Evolutionary conservation across 2,797 vertebrate genomes (phyloP), one percentile per base, ranked within the genome.

Genomic region (Danio choprae): DNA sequence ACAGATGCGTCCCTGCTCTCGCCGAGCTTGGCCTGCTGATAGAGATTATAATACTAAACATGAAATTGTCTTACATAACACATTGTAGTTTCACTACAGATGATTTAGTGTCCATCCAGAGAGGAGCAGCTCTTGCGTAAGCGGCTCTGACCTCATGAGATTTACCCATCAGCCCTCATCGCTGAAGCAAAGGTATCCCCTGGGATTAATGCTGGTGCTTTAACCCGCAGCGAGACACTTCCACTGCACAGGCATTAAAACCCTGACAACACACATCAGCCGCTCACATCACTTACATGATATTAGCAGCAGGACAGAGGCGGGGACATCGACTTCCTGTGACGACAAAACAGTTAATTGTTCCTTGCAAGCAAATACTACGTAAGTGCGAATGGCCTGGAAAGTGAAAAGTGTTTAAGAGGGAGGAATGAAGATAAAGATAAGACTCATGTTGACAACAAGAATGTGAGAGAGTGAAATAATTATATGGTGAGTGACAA

Each of bases 61-160:
- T 91, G 89, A 91, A 92, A 92, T 90, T 89, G 89, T 91, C 87
- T 94, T 94, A 92, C 86, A 85, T 93, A 94, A 94, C 88, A 87
- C 88, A 89, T 77, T 86, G 89, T 86, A 87, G 86, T 74, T 81
- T 70, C 80, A 60, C 77, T 53, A 83, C 88, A 88, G 88, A 88
- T 82, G 73, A 84, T 84, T 84, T 80, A 79, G 70, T 73, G 50
- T 83, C 74, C 68, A 83, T 82, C 88, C 89, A 84, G 74, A 79
- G 84, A 89, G 87, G 88, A 89, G 84, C 88, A 87, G 86, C 84
- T 88, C 84, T 93, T 93, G 91, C 41, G 82, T 90, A 93, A 93
- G 85, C 81, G 62, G 82, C 69, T 81, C 64, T 90, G 90, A 90
- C 89, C 91, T 88, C 80, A 84, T 83, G 78, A 75, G 80, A 75